A percentile compares a stretch with the other conserved stretches of the same genome.
Evolutionary conservation across 2,113 vertebrate genomes (phyloP).

Genomic region (Megaceryle torquata): DNA sequence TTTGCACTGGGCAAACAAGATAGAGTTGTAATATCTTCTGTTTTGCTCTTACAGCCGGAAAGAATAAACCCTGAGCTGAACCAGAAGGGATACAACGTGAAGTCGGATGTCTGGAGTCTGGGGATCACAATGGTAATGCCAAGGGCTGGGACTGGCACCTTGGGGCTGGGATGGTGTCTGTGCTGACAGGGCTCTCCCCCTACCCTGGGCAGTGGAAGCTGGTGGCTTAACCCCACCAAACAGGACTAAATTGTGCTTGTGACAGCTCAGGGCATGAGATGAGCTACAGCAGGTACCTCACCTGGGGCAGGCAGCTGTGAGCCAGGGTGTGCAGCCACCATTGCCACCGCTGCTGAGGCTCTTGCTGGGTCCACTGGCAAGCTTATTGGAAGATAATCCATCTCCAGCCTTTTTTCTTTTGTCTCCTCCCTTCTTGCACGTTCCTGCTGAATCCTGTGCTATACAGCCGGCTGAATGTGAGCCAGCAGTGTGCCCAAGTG

Average conservation of each 20-base stretch:
- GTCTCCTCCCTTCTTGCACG: not conserved
- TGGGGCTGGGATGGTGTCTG: not conserved
- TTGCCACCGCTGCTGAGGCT: not conserved
- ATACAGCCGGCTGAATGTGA: not conserved
- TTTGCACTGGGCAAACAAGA: not conserved
- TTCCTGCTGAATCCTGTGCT: not conserved
- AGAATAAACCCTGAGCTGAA: conserved; percentile 83
- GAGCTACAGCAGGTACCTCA: not conserved
- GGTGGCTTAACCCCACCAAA: not conserved
- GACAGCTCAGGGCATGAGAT: not conserved
- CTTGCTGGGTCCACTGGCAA: not conserved
- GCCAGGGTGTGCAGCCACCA: accelerated
- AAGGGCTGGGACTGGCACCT: not conserved
- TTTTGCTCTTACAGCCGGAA: conserved; percentile 70
- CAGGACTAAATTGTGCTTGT: not conserved
- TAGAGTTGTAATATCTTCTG: not conserved
- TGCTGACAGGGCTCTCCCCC: not conserved
- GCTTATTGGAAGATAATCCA: not conserved
- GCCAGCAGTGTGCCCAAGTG: not conserved
- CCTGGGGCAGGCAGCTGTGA: not conserved
- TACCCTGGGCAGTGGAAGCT: not conserved
- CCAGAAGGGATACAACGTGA: conserved; percentile 83
- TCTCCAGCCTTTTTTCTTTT: not conserved
- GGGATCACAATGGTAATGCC: conserved; percentile 81
- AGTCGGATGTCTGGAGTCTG: conserved; percentile 81